Conservation (phyloP, 1,140 invertebrate genomes). For the Planococcus citri region DNA sequence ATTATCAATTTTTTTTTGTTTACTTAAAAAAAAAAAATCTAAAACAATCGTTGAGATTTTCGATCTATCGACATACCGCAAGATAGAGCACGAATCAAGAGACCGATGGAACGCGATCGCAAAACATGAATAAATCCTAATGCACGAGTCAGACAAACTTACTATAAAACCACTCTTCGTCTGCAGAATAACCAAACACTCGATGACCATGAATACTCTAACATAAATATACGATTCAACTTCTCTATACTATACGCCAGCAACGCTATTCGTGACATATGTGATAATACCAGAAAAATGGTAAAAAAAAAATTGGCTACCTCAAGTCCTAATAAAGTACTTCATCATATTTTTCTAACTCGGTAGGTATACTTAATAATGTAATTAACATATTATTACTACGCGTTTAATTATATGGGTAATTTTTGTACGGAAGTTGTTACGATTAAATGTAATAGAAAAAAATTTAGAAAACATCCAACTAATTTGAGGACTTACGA, state of each 20-base stretch:
- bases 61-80: background rate
- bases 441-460: too few relatives aligned
- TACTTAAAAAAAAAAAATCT: too few relatives aligned
- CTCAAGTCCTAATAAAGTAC: too few relatives aligned
- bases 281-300: background rate
- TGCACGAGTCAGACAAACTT: background rate
- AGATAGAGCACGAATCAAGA: background rate
- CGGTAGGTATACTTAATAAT: too few relatives aligned
- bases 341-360: too few relatives aligned
- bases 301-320: background rate
- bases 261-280: background rate
- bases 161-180: background rate
- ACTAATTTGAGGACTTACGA: too few relatives aligned
- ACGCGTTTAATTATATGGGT: too few relatives aligned
- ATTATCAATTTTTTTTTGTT: background rate
- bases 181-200: constrained; percentile 6
- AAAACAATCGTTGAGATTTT: background rate
- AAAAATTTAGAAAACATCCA: too few relatives aligned
- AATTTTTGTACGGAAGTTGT: too few relatives aligned
- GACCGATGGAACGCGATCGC: background rate
- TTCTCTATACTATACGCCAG: background rate
- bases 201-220: background rate
- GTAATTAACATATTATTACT: too few relatives aligned
- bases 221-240: background rate
- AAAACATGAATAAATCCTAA: background rate